These are phyloP conservation scores for Apogon talboti DNA, from an alignment of 2,797 vertebrate genomes.

Conservation along the genomic window DNA sequence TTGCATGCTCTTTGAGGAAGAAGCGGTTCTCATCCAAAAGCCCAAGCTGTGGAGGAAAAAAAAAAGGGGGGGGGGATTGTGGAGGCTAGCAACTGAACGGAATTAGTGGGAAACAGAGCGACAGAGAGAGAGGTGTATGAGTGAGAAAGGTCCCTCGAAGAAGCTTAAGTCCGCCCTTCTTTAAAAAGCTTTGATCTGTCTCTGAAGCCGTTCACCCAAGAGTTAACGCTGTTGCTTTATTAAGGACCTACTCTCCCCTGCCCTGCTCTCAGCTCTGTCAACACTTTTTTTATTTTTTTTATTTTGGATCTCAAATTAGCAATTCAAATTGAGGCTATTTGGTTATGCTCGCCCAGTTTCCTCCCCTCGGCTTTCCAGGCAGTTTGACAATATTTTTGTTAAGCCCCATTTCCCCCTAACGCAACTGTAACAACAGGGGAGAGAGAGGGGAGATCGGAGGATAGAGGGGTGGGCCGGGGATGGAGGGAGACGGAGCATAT, in stretches of 20 bases:
- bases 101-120: constrained; percentile 57
- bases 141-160: constrained; percentile 61
- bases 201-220: constrained; percentile 62
- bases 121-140: constrained; percentile 20
- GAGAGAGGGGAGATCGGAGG: constrained; percentile 42
- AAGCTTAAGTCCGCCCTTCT: constrained; percentile 63
- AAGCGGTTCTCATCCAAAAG: constrained; percentile 62
- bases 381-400: constrained; percentile 86
- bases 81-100: constrained; percentile 51
- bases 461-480: constrained; percentile 13
- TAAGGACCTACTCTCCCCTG: constrained; percentile 56
- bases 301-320: constrained; percentile 75
- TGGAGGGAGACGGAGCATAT: constrained; percentile 35
- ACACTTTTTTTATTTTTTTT: constrained; percentile 55
- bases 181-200: constrained; percentile 73
- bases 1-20: constrained; percentile 75
- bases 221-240: constrained; percentile 74
- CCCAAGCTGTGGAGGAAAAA: constrained; percentile 60
- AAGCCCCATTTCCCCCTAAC: constrained; percentile 80
- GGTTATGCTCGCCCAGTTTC: constrained; percentile 75
- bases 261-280: constrained; percentile 59
- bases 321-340: constrained; percentile 83
- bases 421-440: constrained; percentile 67
- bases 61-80: constrained; percentile 43
- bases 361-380: constrained; percentile 81